A percentile compares a stretch with the other conserved stretches of the same genome.
phyloP scores from a whole-genome alignment of 2,113 vertebrate genomes.

The Lasiurus cinereus region DNA sequence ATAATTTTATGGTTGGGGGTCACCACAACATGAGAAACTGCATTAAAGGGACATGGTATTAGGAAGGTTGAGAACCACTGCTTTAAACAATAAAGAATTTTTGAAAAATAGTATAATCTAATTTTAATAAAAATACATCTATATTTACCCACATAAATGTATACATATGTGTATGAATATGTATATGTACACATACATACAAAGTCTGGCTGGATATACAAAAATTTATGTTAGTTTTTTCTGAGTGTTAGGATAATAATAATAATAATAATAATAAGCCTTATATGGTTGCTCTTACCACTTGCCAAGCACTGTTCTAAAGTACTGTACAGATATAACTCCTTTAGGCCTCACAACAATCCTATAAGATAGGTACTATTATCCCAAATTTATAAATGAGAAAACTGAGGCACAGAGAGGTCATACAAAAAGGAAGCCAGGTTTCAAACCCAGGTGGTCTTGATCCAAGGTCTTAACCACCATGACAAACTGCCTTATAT shows the following conservation, averaged over 20 bases:
- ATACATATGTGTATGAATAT: not conserved
- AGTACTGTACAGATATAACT: not conserved
- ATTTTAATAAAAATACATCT: constrained; percentile 26
- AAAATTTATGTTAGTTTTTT: not conserved
- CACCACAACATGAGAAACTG: no score
- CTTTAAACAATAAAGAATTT: no score
- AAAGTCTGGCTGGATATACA: not conserved
- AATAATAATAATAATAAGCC: not conserved
- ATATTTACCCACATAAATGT: not conserved
- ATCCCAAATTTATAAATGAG: not conserved
- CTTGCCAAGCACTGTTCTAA: not conserved
- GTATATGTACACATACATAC: not conserved
- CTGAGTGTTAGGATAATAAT: not conserved
- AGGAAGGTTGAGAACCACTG: no score
- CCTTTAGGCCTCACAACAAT: not conserved
- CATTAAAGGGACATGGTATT: no score
- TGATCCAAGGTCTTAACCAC: not conserved
- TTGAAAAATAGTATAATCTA: not conserved
- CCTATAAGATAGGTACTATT: not conserved
- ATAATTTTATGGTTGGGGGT: no score
- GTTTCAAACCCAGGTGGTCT: not conserved
- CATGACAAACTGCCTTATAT: not conserved
- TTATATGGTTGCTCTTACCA: not conserved
- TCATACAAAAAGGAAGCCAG: not conserved
- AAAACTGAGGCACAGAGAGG: not conserved